Base-by-base conservation (phyloP, 2,113 vertebrate species). In the Vombatus ursinus region DNA sequence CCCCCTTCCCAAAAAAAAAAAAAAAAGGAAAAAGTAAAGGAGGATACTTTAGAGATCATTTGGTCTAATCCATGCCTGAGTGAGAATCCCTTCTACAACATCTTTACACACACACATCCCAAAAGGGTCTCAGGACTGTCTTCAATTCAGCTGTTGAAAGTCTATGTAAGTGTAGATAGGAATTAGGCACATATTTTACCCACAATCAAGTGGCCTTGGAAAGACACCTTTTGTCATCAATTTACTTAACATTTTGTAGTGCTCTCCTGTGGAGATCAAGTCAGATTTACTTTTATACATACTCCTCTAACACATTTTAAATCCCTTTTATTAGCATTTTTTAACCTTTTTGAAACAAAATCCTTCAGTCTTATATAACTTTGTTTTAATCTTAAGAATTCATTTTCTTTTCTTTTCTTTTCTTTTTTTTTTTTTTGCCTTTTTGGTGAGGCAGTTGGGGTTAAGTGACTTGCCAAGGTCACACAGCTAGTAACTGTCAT, bases 71-170 rank as follows among this genome's bases (percentile, higher is more conserved):
- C 12, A 37, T 68, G 61, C 37, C n/a, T n/a, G n/a, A n/a, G n/a
- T n/a, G n/a, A n/a, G n/a, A n/a, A n/a, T n/a, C n/a, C n/a, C n/a
- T 77, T 77, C 61, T 19, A 77, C 5, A n/a, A 7, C 61, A 68
- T 37, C 61, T 68, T n/a, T 31, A 68, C 12, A 37, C 61, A 4
- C 16, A 31, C 37, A 52, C 52, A 52, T 28, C 0, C 57, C 11
- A 68, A 68, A 68, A 37, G 11, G 57, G 57, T 68, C 57, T n/a
- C 61, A 5, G 12, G 12, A 68, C 14, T 68, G 24, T 89, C 52
- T 91, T 52, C 61, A 6, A 48, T 91, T 93, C 3, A 93, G 92
- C 44, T 61, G 94, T 92, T 93, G 90, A 91, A 96, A 95, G 93
- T 95, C 3, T 9, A 16, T 52, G 68, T 12, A 51, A 93, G 24